Percentiles rank a stretch among this genome's conserved stretches.
phyloP scores from a whole-genome alignment of 2,797 vertebrate species.

The Tragelaphus eurycerus region DNA sequence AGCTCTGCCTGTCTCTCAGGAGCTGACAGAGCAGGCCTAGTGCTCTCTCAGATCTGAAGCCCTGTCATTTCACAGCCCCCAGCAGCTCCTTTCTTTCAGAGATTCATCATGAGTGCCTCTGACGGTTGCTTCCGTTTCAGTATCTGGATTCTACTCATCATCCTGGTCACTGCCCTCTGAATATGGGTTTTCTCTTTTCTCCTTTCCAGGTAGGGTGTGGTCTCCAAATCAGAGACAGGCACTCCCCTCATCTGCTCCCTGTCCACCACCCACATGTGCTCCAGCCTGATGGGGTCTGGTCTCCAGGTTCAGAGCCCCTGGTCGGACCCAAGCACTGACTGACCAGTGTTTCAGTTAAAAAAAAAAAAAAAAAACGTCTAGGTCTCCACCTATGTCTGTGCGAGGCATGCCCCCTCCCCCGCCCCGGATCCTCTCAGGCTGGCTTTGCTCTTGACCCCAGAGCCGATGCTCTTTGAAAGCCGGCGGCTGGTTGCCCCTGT shows the following conservation, averaged over 20 bases:
- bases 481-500: fast-evolving
- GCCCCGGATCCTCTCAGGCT: neutral
- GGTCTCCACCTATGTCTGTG: neutral
- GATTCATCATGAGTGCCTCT: neutral
- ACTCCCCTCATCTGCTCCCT: neutral
- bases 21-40: too few relatives aligned
- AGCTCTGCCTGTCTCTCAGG: neutral
- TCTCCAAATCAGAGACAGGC: neutral
- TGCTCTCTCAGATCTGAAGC: neutral
- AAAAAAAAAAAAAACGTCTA: neutral
- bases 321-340: neutral
- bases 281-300: neutral
- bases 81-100: neutral
- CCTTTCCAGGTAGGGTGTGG: neutral
- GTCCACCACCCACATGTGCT: neutral
- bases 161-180: neutral
- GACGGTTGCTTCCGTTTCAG: neutral
- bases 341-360: neutral
- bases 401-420: fast-evolving
- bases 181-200: neutral
- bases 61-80: neutral
- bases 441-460: neutral
- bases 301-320: neutral
- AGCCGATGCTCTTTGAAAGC: neutral
- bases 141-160: neutral